Percentiles rank a stretch among this genome's conserved stretches.
Evolutionary conservation across 2,888 invertebrate species (phyloP).

Genomic region (Phaedon cochleariae): DNA sequence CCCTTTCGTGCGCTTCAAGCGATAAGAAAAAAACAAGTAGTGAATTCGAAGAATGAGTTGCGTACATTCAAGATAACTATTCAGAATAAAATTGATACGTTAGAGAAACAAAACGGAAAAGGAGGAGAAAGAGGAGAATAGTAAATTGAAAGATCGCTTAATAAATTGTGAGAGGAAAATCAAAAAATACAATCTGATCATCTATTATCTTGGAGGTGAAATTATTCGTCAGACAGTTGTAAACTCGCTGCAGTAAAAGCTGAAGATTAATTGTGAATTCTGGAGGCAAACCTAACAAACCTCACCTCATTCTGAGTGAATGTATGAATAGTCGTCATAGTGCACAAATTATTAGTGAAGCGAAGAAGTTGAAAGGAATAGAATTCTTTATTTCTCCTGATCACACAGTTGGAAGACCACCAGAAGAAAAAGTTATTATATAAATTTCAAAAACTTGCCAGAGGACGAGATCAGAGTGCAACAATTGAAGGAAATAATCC

Average conservation of each 20-base stretch:
- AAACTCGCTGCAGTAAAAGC: background rate
- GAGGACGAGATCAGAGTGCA: too few relatives aligned
- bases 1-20: too few relatives aligned
- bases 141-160: background rate
- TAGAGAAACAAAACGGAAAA: background rate
- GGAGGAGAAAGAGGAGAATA: background rate
- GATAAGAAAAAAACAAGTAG: background rate
- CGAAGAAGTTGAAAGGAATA: background rate
- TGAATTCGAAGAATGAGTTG: background rate
- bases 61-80: background rate
- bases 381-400: background rate
- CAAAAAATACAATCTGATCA: too few relatives aligned
- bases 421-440: background rate
- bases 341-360: background rate
- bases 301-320: background rate
- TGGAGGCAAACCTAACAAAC: conserved; percentile 1
- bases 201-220: background rate
- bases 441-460: background rate
- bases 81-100: background rate
- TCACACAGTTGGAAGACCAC: background rate
- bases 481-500: too few relatives aligned
- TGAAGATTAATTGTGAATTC: background rate
- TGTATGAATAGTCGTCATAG: background rate
- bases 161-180: too few relatives aligned
- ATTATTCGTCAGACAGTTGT: background rate